Conservation (phyloP, 1,140 invertebrate species). For the Zaprionus vittiger region DNA sequence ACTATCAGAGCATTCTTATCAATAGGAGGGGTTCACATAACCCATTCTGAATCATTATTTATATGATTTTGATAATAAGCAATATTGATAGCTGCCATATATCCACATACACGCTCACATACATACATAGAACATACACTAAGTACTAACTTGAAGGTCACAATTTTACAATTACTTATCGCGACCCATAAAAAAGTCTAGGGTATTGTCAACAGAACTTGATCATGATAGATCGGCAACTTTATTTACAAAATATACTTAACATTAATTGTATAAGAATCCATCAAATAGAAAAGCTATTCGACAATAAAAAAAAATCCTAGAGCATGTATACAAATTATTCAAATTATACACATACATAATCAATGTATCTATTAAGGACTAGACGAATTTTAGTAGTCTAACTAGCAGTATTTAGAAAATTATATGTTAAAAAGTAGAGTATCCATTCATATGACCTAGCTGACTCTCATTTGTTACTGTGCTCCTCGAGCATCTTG, state of each 20-base stretch:
- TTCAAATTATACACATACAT: neutral
- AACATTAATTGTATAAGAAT: neutral
- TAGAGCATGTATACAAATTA: neutral
- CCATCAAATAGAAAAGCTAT: neutral
- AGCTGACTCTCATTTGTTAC: neutral
- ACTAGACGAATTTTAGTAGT: neutral
- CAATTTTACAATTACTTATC: neutral
- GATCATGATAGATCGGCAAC: neutral
- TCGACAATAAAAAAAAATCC: neutral
- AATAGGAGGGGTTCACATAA: neutral
- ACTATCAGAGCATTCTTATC: slow-evolving; percentile 7
- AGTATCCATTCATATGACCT: neutral
- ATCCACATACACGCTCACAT: neutral
- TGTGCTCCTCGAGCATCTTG: slow-evolving; percentile 5
- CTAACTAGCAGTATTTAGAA: too few relatives aligned
- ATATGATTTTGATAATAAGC: slow-evolving; percentile 7
- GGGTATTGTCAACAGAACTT: neutral
- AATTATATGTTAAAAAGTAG: too few relatives aligned
- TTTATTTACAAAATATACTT: neutral
- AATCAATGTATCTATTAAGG: neutral
- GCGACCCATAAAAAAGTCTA: neutral
- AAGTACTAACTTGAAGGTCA: neutral
- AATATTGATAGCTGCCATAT: slow-evolving; percentile 13
- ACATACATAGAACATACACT: neutral
- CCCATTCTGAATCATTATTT: slow-evolving; percentile 5